Base-by-base conservation (phyloP, 2,888 invertebrate species). In the Lasioglossum lativentre region DNA sequence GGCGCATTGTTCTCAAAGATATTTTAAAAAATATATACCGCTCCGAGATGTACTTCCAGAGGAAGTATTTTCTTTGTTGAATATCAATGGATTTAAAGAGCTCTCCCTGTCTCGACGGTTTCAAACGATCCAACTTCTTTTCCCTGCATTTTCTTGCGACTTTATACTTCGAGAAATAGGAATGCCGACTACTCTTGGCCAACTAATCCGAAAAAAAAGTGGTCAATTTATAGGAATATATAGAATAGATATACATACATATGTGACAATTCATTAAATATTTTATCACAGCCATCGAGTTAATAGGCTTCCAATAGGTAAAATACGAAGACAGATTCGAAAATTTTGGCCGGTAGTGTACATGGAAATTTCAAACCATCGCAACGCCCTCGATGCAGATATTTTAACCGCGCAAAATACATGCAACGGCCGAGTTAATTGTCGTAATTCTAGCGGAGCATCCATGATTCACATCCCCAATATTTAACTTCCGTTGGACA, bases 401-500 rank as follows among this genome's bases (percentile, higher is more conserved):
- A 10, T 68, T 68, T 68, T 68, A 68, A 68, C 68, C 19, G 38
- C 34, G 23, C 68, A 12, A 12, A 68, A 68, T 23, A 68, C 68
- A 23, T 23, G 68, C 34, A 14, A 68, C 34, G 68, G 0, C 2
- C 19, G 23, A 23, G 68, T 38, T 68, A 34, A 68, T 68, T 68
- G 68, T 68, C 34, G 68, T 38, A 68, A 68, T 34, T 68, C 68
- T 38, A 38, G 68, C 38, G 68, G 38, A 34, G 23, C 68, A 4
- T 68, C 68, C 68, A 68, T 68, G 68, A 68, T 68, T 68, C 68
- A 23, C 68, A 68, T 34, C 10, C 34, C 34, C 68, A 68, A 68
- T 68, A 68, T 68, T 68, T 68, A 68, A 68, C 68, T 68, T 68
- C 38, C 34, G 68, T 23, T 68, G 34, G 38, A 68, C 68, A 68